These are phyloP conservation scores for Tragelaphus oryx DNA, from an alignment of 2,797 vertebrate species.

Conservation along the genomic window DNA sequence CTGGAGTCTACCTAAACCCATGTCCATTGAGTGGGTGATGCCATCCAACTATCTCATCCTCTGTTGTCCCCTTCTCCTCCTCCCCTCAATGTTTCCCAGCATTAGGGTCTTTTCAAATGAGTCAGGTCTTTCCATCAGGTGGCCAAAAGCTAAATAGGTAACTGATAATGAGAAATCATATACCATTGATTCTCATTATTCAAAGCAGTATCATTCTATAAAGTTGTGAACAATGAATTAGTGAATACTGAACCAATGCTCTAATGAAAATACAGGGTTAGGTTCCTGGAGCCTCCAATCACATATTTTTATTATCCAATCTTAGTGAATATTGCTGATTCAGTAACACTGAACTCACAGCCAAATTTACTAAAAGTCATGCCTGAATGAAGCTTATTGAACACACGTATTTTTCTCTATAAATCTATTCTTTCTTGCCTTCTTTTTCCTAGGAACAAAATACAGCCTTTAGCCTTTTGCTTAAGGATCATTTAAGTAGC, in stretches of 20 bases:
- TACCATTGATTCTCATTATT: background rate
- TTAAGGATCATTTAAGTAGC: background rate
- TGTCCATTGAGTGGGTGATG: too few species aligned
- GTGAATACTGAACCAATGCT: background rate
- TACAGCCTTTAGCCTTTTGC: background rate
- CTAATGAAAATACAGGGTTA: background rate
- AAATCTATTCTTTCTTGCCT: background rate
- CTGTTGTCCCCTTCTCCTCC: too few species aligned
- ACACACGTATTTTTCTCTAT: background rate
- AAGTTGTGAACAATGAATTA: background rate
- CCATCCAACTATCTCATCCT: too few species aligned
- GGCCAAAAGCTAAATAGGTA: background rate
- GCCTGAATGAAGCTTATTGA: background rate
- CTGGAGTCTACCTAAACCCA: too few species aligned
- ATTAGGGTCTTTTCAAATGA: too few species aligned
- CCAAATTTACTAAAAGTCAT: background rate
- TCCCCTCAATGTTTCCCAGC: too few species aligned
- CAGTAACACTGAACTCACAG: background rate
- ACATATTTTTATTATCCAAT: background rate
- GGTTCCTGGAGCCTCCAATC: background rate
- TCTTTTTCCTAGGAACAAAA: background rate
- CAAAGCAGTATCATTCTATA: background rate
- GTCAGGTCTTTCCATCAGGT: too few species aligned
- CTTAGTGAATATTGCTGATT: background rate
- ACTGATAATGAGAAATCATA: conserved; percentile 11